These are phyloP conservation scores for Pinna nobilis DNA, from an alignment of 1,140 invertebrate genomes.

Conservation along the genomic window DNA sequence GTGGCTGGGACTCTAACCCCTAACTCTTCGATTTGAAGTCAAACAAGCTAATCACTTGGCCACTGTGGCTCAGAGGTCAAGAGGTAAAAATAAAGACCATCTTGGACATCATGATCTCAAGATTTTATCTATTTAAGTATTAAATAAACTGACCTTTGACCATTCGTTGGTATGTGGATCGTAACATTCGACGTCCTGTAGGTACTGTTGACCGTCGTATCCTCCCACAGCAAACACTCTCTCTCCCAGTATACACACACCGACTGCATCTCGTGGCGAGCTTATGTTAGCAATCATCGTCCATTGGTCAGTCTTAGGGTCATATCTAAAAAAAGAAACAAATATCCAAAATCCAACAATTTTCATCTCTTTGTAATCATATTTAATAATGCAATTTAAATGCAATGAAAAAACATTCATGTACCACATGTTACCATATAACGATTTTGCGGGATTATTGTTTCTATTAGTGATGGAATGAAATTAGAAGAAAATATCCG, in stretches of 20 bases:
- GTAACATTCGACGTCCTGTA: slow-evolving; percentile 74
- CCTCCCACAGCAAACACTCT: slow-evolving; percentile 73
- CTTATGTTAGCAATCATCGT: slow-evolving; percentile 73
- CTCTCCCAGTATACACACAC: slow-evolving; percentile 72
- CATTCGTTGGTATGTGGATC: slow-evolving; percentile 74
- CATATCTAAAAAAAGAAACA: slow-evolving; percentile 62
- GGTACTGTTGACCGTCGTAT: slow-evolving; percentile 74
- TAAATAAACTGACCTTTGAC: slow-evolving; percentile 66
- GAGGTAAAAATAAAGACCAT: too few species aligned
- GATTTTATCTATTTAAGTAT: too few species aligned
- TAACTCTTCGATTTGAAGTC: too few species aligned
- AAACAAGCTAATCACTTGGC: too few species aligned
- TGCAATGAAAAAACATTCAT: not conserved
- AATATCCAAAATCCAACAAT: too few species aligned
- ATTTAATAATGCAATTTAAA: too few species aligned
- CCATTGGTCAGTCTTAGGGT: slow-evolving; percentile 75
- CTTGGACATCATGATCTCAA: too few species aligned
- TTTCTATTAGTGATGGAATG: not conserved
- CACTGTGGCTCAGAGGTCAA: too few species aligned
- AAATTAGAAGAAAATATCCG: too few species aligned
- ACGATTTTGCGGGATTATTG: not conserved
- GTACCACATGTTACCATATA: not conserved
- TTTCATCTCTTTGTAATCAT: too few species aligned
- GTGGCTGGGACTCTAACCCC: too few species aligned
- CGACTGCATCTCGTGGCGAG: slow-evolving; percentile 72